Evolutionary conservation across 1,140 invertebrate species (phyloP), one percentile per base, ranked within the genome.

Genomic region (Oppia nitens): DNA sequence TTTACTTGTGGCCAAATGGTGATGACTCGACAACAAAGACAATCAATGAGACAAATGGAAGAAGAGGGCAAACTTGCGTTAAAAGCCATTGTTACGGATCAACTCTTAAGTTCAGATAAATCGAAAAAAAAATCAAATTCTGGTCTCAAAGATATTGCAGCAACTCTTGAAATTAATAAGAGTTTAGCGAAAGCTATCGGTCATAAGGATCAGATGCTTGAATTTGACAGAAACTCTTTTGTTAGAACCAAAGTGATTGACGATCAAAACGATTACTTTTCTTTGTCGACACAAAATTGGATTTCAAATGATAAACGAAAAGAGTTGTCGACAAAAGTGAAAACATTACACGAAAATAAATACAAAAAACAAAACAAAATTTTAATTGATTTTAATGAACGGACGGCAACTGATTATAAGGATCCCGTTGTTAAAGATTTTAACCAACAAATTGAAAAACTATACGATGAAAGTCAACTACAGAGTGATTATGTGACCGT

Each of bases 241-340:
- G 78, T 80, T 59, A 77, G 87, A 62, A 95, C 91, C 0, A 81
- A 80, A 67, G 87, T 97, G 2, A 93, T 92, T 60, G 92, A 97
- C 70, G 92, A 96, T 71, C 87, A 96, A 68, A 81, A 81, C 62
- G 93, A 97, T 72, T 96, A 96, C 71, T 97, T 88, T 73, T 79
- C 81, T 62, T 73, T 82, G 4, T 82, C 81, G 69, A 83, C 82
- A 12, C 73, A 74, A 60, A 81, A 81, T 23, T 95, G 91, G 90
- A 70, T 91, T 2, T 81, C 76, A 48, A 74, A 82, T 14, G 70
- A 75, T 12, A 82, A 92, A 67, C 76, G 81, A 63, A 73, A 81
- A 58, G 79, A 83, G 64, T 79, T 83, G 21, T 81, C 86, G 68
- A 77, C 82, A 59, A 77, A 83, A 59, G 81, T 87, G 68, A 78